phyloP scores from a whole-genome alignment of 2,113 vertebrate species.

The Illadopsis cleaveri region DNA sequence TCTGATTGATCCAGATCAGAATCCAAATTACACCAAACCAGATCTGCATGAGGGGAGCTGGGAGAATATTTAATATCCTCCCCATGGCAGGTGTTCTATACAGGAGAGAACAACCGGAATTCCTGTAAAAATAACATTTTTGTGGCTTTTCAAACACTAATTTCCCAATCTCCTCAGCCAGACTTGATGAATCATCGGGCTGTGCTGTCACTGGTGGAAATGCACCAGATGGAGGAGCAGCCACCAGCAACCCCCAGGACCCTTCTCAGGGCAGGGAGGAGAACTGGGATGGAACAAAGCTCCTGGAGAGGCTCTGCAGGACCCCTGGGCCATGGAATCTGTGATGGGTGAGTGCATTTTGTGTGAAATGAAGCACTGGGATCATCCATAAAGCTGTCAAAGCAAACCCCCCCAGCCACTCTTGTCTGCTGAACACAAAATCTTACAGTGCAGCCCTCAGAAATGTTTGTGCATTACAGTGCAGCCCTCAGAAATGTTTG shows the following conservation, averaged over 20 bases:
- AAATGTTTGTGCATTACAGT: too few species aligned
- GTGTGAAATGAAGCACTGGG: neutral
- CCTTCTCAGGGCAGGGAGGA: neutral
- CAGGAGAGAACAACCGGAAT: neutral
- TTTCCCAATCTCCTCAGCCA: neutral
- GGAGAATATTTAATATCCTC: neutral
- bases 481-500: neutral
- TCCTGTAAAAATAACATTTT: neutral
- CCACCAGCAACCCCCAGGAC: neutral
- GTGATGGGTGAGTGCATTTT: neutral
- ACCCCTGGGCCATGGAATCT: neutral
- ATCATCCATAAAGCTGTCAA: neutral
- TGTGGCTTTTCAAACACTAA: neutral
- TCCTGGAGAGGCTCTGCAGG: neutral
- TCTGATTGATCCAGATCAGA: neutral
- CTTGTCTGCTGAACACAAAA: neutral
- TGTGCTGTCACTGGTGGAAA: neutral
- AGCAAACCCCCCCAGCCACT: neutral
- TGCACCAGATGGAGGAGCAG: neutral
- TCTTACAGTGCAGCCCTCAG: neutral
- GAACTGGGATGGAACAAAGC: neutral
- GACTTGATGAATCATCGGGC: neutral
- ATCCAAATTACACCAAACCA: neutral
- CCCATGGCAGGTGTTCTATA: neutral
- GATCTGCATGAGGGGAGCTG: neutral